These are phyloP conservation scores for Thamnophis elegans DNA, from an alignment of 2,797 vertebrate species.

Conservation along the genomic window DNA sequence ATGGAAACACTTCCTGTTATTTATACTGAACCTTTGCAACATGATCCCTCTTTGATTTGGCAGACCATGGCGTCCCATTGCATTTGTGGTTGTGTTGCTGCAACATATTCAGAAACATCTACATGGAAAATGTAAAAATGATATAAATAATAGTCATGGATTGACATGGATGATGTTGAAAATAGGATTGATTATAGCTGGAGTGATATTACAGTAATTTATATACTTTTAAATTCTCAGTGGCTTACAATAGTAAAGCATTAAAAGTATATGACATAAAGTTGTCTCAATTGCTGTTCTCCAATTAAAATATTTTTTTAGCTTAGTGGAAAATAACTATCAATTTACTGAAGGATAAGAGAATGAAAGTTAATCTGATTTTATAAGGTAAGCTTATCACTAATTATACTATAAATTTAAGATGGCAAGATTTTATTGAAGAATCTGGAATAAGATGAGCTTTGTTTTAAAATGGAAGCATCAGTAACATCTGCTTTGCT, in stretches of 20 bases:
- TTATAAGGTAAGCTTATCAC: not conserved
- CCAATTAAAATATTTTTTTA: not conserved
- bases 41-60: not conserved
- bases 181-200: not conserved
- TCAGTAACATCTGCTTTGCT: not conserved
- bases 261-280: not conserved
- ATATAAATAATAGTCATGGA: not conserved
- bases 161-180: not conserved
- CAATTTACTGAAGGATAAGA: not conserved
- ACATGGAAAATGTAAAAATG: not conserved
- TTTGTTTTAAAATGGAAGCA: not conserved
- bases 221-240: not conserved
- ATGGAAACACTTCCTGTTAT: not conserved
- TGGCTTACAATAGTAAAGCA: not conserved
- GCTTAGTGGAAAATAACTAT: not conserved
- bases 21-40: not conserved
- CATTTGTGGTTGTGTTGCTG: not conserved
- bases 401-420: not conserved
- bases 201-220: not conserved
- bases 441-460: not conserved
- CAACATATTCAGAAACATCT: not conserved
- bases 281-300: not conserved
- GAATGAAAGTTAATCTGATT: not conserved
- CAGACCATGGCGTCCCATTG: not conserved
- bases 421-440: not conserved